These are phyloP conservation scores for Abrostola tripartita DNA, from an alignment of 2,888 invertebrate species.

Conservation along the genomic window DNA sequence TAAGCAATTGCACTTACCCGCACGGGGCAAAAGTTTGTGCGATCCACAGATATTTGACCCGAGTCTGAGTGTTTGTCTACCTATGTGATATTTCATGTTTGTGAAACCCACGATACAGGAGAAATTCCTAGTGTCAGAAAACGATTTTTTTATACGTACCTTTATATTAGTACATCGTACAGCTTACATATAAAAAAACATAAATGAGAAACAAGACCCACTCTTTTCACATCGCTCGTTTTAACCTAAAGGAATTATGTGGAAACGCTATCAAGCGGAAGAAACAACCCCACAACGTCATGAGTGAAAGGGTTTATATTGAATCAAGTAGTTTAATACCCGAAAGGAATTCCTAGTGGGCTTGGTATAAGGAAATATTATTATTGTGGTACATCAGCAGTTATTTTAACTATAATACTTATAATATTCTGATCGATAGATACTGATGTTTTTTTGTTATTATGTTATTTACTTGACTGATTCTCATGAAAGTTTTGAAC, in stretches of 20 bases:
- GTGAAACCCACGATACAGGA: too few species aligned
- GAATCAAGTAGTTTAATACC: conserved; percentile 13
- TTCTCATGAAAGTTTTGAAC: too few species aligned
- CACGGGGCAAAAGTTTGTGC: too few species aligned
- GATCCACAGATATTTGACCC: too few species aligned
- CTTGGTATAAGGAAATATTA: conserved; percentile 4
- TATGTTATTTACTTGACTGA: neutral
- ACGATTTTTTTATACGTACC: too few species aligned
- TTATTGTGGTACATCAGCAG: neutral
- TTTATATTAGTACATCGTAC: too few species aligned
- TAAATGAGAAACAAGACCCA: too few species aligned
- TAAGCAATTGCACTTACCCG: too few species aligned
- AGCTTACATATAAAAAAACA: too few species aligned
- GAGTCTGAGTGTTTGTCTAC: too few species aligned
- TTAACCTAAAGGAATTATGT: neutral
- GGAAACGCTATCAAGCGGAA: neutral
- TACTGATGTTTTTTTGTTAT: neutral
- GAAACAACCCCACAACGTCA: conserved; percentile 6
- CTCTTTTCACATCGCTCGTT: neutral
- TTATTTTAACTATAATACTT: neutral
- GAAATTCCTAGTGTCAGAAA: too few species aligned
- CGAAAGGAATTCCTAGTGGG: conserved; percentile 13
- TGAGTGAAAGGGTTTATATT: conserved; percentile 9
- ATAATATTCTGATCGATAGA: neutral
- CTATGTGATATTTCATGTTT: too few species aligned